phyloP scores from a whole-genome alignment of 2,113 vertebrate species.

The Caranx melampygus region DNA sequence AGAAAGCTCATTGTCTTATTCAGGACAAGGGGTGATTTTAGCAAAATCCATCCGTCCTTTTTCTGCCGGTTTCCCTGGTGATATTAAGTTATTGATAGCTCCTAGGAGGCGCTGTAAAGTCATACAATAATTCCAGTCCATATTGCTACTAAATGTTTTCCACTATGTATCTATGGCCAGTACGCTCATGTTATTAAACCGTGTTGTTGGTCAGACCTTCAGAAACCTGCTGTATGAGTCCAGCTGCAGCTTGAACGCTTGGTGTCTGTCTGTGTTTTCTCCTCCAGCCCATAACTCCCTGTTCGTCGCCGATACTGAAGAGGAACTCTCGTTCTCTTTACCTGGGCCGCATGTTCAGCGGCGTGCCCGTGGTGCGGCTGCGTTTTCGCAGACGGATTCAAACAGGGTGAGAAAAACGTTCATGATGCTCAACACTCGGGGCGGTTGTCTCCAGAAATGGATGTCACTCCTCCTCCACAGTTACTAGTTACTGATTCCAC shows the following conservation, averaged over 20 bases:
- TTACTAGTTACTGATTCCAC: background rate
- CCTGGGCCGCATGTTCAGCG: constrained; percentile 95
- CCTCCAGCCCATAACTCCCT: constrained; percentile 88
- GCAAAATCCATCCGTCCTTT: background rate
- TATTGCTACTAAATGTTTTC: no score
- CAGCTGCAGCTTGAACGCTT: background rate
- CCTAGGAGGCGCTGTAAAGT: background rate
- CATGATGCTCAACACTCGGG: background rate
- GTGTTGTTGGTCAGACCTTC: background rate
- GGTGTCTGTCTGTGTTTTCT: constrained; percentile 24
- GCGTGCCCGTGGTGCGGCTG: constrained; percentile 90
- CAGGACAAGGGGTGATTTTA: background rate
- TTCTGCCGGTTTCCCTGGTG: background rate
- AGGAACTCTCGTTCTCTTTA: constrained; percentile 94
- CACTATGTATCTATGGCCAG: no score
- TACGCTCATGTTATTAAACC: no score
- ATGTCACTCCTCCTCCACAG: background rate
- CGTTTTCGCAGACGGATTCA: constrained; percentile 91
- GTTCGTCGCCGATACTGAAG: constrained; percentile 84
- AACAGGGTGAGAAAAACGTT: constrained; percentile 86
- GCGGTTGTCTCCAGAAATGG: background rate
- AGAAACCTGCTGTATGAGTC: background rate
- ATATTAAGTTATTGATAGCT: background rate
- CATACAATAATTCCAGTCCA: background rate
- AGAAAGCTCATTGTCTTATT: no score